These are phyloP conservation scores for Simalia tracyae DNA, from an alignment of 2,797 vertebrate genomes.

Conservation along the genomic window DNA sequence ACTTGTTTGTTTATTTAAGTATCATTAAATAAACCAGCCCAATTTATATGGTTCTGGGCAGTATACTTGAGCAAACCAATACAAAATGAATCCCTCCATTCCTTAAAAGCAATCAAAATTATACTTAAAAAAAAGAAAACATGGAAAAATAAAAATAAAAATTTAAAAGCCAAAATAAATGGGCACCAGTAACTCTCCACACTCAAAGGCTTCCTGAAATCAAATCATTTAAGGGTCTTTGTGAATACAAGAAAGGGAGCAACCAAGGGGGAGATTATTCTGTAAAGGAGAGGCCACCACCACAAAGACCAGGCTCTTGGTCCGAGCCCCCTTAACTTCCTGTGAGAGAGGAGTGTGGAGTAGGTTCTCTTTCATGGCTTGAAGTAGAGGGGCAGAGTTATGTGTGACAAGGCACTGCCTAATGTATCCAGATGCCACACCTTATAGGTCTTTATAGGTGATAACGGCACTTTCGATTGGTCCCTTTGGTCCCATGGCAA, in stretches of 20 bases:
- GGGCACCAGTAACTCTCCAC: neutral
- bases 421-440: neutral
- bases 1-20: neutral
- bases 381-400: neutral
- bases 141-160: too few relatives aligned
- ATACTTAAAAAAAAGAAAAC: too few relatives aligned
- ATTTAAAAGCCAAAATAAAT: neutral
- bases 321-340: neutral
- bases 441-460: neutral
- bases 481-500: neutral
- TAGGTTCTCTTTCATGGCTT: neutral
- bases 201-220: neutral
- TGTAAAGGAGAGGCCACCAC: neutral
- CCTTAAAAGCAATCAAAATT: too few relatives aligned
- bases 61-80: too few relatives aligned
- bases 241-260: neutral
- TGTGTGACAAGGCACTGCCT: neutral
- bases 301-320: neutral
- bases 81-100: too few relatives aligned
- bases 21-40: too few relatives aligned
- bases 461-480: neutral
- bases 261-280: neutral
- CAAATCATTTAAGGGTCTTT: neutral
- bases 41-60: too few relatives aligned
- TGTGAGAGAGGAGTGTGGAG: neutral